Evolutionary conservation across 2,113 vertebrate genomes (phyloP).

Genomic region (Cheirogaleus medius): DNA sequence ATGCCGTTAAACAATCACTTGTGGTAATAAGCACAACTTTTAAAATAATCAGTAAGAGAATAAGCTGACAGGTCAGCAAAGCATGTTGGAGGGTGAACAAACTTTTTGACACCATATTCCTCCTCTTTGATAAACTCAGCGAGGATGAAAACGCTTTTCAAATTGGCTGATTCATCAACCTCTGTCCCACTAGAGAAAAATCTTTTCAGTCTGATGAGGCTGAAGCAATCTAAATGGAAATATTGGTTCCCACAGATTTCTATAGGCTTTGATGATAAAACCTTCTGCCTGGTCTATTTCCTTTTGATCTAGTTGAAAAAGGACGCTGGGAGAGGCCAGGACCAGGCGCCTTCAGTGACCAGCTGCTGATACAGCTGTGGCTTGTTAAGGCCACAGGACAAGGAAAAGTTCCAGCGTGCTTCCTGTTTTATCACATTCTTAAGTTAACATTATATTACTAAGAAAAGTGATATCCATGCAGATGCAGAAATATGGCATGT

Average conservation of each 20-base stretch:
- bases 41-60: conserved; percentile 68
- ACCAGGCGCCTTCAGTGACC: conserved; percentile 54
- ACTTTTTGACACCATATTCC: conserved; percentile 67
- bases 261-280: conserved; percentile 80
- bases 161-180: conserved; percentile 81
- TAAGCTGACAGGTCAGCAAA: conserved; percentile 41
- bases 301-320: conserved; percentile 81
- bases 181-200: conserved; percentile 79
- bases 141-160: conserved; percentile 80
- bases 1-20: neutral
- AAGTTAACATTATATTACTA: conserved; percentile 72
- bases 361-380: conserved; percentile 73
- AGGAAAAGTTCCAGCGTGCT: conserved; percentile 67
- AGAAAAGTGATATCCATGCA: conserved; percentile 73
- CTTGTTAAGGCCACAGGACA: conserved; percentile 75
- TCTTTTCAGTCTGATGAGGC: conserved; percentile 82
- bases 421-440: conserved; percentile 78
- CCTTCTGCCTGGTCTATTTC: conserved; percentile 76
- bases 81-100: neutral
- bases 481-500: conserved; percentile 62
- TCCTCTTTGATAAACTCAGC: conserved; percentile 80
- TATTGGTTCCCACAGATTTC: conserved; percentile 80
- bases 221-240: conserved; percentile 85
- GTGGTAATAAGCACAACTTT: conserved; percentile 62
- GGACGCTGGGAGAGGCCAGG: conserved; percentile 68